A percentile compares a stretch with the other conserved stretches of the same genome.
phyloP scores from a whole-genome alignment of 64 coral and sea anemone genomes.

The Stichodactyla helianthus region DNA sequence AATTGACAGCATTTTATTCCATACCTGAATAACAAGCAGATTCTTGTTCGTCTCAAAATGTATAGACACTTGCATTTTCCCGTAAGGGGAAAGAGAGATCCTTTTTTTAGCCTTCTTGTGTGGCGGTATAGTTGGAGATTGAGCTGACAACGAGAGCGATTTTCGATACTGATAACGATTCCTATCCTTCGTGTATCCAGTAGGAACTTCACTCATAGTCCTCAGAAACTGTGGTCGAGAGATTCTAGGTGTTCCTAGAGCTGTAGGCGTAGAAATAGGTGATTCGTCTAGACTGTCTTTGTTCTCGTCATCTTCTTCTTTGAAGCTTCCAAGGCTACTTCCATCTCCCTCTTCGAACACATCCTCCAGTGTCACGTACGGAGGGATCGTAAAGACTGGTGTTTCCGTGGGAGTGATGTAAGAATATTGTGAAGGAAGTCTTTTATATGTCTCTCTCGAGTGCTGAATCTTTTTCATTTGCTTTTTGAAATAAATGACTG shows the following conservation, averaged over 20 bases:
- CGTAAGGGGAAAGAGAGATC: constrained; percentile 63
- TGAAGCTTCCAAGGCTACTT: constrained; percentile 11
- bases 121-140: not conserved
- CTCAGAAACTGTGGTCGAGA: constrained; percentile 34
- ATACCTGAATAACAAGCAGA: constrained; percentile 76
- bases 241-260: constrained; percentile 7
- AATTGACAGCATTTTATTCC: not conserved
- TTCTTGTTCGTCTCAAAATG: constrained; percentile 64
- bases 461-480: not conserved
- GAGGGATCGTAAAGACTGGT: constrained; percentile 74
- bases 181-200: not conserved
- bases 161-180: not conserved
- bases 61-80: constrained; percentile 73
- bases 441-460: not conserved
- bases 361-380: constrained; percentile 49
- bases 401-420: constrained; percentile 55
- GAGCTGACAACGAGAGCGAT: not conserved
- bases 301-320: constrained; percentile 9
- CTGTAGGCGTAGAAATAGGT: not conserved
- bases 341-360: constrained; percentile 29
- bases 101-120: constrained; percentile 22
- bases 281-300: constrained; percentile 22
- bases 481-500: constrained; percentile 3
- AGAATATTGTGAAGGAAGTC: constrained; percentile 34
- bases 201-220: constrained; percentile 22